Evolutionary conservation across 2,113 vertebrate species (phyloP).

Genomic region (Ramphastos sulfuratus): DNA sequence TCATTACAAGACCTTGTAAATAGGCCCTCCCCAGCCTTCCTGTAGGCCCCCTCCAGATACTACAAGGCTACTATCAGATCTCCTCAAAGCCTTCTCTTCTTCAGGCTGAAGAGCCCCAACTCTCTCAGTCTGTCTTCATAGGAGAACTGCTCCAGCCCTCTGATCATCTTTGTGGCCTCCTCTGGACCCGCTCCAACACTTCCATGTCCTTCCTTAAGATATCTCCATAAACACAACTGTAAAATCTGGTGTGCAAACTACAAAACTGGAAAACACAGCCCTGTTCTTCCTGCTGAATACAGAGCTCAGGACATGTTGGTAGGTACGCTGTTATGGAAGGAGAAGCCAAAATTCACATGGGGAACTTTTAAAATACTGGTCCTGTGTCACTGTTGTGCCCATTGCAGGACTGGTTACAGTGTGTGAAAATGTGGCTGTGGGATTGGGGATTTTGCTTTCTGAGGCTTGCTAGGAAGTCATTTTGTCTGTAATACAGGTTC

Average conservation of each 20-base stretch:
- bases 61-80: no score
- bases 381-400: background rate
- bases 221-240: background rate
- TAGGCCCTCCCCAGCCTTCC: no score
- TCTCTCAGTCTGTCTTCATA: no score
- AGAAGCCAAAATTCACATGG: background rate
- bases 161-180: no score
- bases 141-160: no score
- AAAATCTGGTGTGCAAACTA: background rate
- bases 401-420: background rate
- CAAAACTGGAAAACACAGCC: background rate
- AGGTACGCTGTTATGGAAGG: background rate
- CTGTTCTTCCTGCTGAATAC: background rate
- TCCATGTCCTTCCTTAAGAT: background rate
- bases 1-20: no score
- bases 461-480: background rate
- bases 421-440: background rate
- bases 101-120: no score
- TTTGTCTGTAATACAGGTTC: background rate
- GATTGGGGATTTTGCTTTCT: background rate
- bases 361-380: background rate
- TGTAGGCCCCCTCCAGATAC: no score
- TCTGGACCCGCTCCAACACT: no score
- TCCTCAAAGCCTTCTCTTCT: no score
- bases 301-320: background rate